Evolutionary conservation across 2,113 vertebrate species (phyloP).

Genomic region (Brachionichthys hirsutus): DNA sequence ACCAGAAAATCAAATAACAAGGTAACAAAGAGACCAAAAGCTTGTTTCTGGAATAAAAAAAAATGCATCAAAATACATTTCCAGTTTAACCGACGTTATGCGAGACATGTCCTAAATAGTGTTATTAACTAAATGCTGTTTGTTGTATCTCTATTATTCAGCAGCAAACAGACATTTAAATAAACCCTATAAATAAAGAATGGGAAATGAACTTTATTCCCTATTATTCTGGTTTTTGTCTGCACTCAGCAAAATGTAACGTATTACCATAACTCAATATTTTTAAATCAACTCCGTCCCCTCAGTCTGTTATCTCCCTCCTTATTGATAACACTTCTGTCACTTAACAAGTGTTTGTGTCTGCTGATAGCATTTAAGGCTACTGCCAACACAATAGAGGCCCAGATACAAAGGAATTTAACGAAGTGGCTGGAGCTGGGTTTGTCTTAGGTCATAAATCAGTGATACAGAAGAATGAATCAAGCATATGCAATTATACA

Average conservation of each 20-base stretch:
- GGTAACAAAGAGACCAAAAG: no score
- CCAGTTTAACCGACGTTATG: no score
- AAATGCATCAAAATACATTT: no score
- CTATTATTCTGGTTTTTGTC: no score
- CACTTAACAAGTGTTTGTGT: slow-evolving; percentile 44
- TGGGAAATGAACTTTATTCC: no score
- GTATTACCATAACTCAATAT: slow-evolving; percentile 46
- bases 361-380: slow-evolving; percentile 37
- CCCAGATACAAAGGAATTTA: slow-evolving; percentile 29
- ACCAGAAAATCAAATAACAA: no score
- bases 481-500: slow-evolving; percentile 34
- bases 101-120: no score
- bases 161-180: no score
- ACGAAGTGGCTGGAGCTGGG: slow-evolving; percentile 22
- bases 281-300: slow-evolving; percentile 52
- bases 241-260: slow-evolving; percentile 28
- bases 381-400: slow-evolving; percentile 19
- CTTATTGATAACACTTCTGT: slow-evolving; percentile 29
- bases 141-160: no score
- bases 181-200: no score
- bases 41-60: no score
- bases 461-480: slow-evolving; percentile 41
- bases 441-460: slow-evolving; percentile 37
- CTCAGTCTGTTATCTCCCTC: slow-evolving; percentile 37
- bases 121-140: no score